Evolutionary conservation across 2,113 vertebrate species (phyloP), one percentile per base, ranked within the genome.

Genomic region (Varanus salvator): DNA sequence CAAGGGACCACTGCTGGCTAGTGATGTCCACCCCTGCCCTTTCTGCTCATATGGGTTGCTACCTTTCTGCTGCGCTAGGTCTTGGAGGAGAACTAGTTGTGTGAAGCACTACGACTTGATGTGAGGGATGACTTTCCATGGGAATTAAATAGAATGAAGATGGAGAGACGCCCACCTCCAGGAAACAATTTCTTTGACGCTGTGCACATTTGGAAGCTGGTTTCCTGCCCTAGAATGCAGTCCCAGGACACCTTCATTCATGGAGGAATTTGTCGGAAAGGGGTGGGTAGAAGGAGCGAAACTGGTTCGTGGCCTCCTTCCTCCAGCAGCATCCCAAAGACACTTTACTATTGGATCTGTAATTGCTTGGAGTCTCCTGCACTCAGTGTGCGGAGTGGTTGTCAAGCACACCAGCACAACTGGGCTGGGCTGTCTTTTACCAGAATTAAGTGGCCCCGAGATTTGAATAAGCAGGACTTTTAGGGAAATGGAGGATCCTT

Each of bases 271-370:
- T 31, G 34, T 60, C 3, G 57, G 19, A 38, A 60, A 38, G 21
- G n/a, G 21, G 2, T 38, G 52, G 17, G 31, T n/a, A n/a, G n/a
- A 19, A 9, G 38, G 14, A 69, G 50, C 80, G 60, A 87, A 91
- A 87, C 81, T 86, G 57, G 23, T 80, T 91, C 90, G 84, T 86
- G 34, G 27, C 77, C 86, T 90, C 75, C 25, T 29, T 8, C 23
- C 71, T 69, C 54, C 50, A 21, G 44, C 74, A 44, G 34, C 74
- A 44, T 76, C 48, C 50, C 60, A 14, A 74, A 54, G 38, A 23
- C 19, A 77, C 11, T 27, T 80, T 86, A 34, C 85, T 92, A 89
- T 52, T 81, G 85, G 34, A 50, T 15, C 4, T 77, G 77, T 44
- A 23, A 50, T 8, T 25, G 4, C 76, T 27, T 80, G 48, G 38